Percentiles rank a stretch among this genome's conserved stretches.
phyloP scores from a whole-genome alignment of 1,140 invertebrate species.

The Vanessa tameamea region DNA sequence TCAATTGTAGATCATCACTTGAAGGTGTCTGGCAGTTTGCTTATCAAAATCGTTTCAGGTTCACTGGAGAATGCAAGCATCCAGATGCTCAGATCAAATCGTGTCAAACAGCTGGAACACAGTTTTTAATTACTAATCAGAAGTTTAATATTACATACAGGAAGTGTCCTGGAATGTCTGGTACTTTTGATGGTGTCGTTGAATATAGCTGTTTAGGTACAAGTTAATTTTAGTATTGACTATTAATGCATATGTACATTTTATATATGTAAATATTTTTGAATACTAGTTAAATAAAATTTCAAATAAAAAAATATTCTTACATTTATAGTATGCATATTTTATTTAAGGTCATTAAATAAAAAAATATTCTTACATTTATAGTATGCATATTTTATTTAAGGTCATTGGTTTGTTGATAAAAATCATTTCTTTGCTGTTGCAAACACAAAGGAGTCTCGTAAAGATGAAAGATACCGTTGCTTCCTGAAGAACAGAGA shows the following conservation, averaged over 20 bases:
- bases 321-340: conserved; percentile 4
- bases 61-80: conserved; percentile 94
- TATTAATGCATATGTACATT: background rate
- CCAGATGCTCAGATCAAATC: conserved; percentile 94
- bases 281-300: background rate
- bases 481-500: conserved; percentile 97
- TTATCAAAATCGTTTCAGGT: conserved; percentile 94
- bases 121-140: conserved; percentile 97
- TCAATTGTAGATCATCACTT: conserved; percentile 95
- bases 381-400: conserved; percentile 45
- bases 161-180: conserved; percentile 89
- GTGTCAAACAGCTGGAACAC: conserved; percentile 96
- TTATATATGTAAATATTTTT: background rate
- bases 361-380: background rate
- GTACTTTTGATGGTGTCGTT: conserved; percentile 94
- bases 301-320: background rate
- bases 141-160: conserved; percentile 98
- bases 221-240: conserved; percentile 6
- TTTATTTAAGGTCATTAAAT: conserved; percentile 84
- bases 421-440: conserved; percentile 98
- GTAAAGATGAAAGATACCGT: conserved; percentile 95
- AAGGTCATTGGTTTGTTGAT: conserved; percentile 95
- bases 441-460: conserved; percentile 95
- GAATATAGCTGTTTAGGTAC: conserved; percentile 94
- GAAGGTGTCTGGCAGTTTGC: conserved; percentile 98